Evolutionary conservation across 2,888 invertebrate genomes (phyloP), one percentile per base, ranked within the genome.

Genomic region (Eubasilissa splendida): DNA sequence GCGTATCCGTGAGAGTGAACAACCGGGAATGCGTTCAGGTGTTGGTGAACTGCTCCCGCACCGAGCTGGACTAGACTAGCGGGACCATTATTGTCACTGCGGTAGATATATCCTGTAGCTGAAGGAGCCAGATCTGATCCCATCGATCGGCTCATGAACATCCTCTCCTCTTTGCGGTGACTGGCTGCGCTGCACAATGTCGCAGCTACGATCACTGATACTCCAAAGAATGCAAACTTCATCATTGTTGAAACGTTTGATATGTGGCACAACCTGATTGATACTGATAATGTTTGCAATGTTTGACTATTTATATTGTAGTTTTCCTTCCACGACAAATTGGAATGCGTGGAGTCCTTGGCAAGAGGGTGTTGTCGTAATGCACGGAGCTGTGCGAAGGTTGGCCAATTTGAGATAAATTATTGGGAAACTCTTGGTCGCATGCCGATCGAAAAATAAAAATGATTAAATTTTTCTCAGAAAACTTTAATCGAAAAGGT

Each of bases 81-180:
- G 0, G 90, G 89, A 0, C 90, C 90, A 59, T 90, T 88, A 81
- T 87, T 88, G 79, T 89, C 88, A 85, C 91, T 90, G 84, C 90
- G 90, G 86, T 91, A 91, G 59, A 91, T 89, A 86, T 91, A 93
- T 0, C 92, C 93, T 0, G 91, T 91, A 0, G 92, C 92, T 0
- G 92, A 92, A 0, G 91, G 91, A 82, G 91, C 92, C 56, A 92
- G 90, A 86, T 93, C 93, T 7, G 91, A 90, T 63, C 91, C 90
- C 0, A 90, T 89, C 80, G 90, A 91, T 77, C 92, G 89, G 60
- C 91, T 90, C 88, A 92, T 89, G 53, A 91, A 90, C 89, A 90
- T 91, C 83, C 90, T 86, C 83, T 90, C 89, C 1, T 91, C 90
- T 4, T 90, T 90, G 85, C 90, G 90, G 84, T 87, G 87, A 88